Percentiles rank a stretch among this genome's conserved stretches.
Evolutionary conservation across 2,797 vertebrate genomes (phyloP).

Genomic region (Gadopsis marmoratus): DNA sequence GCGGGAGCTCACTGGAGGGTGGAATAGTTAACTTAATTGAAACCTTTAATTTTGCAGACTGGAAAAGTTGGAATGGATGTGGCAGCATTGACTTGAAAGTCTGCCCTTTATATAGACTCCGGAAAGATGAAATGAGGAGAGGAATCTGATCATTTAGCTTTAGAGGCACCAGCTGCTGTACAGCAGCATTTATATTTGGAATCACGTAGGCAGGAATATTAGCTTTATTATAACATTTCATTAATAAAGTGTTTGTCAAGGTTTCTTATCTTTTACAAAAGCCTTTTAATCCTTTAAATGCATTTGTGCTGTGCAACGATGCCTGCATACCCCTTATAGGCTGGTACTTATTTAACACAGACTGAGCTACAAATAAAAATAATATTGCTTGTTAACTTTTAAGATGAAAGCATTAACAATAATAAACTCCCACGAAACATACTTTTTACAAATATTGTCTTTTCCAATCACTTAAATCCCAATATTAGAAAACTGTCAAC

Average conservation of each 20-base stretch:
- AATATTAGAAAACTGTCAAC: neutral
- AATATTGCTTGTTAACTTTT: neutral
- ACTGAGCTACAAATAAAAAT: neutral
- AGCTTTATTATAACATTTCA: neutral
- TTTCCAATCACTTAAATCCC: too few relatives aligned
- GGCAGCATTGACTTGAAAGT: constrained; percentile 33
- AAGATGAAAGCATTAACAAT: neutral
- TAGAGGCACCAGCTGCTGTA: neutral
- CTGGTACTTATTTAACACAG: neutral
- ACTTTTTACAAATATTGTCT: neutral
- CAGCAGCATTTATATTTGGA: constrained; percentile 23
- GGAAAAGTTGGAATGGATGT: constrained; percentile 36
- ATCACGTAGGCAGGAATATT: constrained; percentile 4
- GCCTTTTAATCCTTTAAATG: neutral
- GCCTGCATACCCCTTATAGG: neutral
- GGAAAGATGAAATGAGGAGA: constrained; percentile 17
- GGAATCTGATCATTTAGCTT: constrained; percentile 27
- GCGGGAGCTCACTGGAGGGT: constrained; percentile 26
- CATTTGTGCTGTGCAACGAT: neutral
- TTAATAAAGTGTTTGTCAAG: neutral
- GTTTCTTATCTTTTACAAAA: neutral
- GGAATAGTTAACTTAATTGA: constrained; percentile 45
- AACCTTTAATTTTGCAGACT: constrained; percentile 54
- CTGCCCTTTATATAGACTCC: constrained; percentile 42
- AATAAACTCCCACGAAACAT: neutral